These are phyloP conservation scores for Athalia circularis DNA, from an alignment of 2,888 invertebrate genomes.

Conservation along the genomic window DNA sequence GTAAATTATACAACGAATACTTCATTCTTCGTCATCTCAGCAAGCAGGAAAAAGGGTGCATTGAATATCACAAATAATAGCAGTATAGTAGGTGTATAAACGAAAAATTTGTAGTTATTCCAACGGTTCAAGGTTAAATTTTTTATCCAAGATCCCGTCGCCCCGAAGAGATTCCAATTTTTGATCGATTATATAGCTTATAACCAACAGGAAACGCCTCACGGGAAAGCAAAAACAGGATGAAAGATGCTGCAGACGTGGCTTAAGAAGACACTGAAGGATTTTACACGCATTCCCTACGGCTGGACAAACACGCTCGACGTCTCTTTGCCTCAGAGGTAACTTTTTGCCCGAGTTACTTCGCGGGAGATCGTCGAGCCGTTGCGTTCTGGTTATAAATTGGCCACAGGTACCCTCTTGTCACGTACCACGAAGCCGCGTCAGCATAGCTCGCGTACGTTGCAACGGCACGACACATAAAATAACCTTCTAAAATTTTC, in stretches of 20 bases:
- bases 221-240: conserved; percentile 13
- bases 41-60: background rate
- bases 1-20: conserved; percentile 52
- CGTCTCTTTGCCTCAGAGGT: conserved; percentile 5
- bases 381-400: conserved; percentile 45
- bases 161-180: background rate
- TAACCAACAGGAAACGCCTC: too few species aligned
- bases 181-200: background rate
- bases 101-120: too few species aligned
- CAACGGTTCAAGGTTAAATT: too few species aligned
- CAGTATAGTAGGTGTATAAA: background rate
- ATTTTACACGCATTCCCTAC: conserved; percentile 44
- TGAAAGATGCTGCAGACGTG: conserved; percentile 23
- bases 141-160: background rate
- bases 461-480: conserved; percentile 29
- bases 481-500: conserved; percentile 18
- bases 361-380: conserved; percentile 2
- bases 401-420: conserved; percentile 37
- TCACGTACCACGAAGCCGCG: conserved; percentile 38
- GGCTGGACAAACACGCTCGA: background rate
- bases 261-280: conserved; percentile 32
- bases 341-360: conserved; percentile 48
- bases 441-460: conserved; percentile 23
- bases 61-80: background rate
- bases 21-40: conserved; percentile 34